Evolutionary conservation across 2,797 vertebrate genomes (phyloP), one percentile per base, ranked within the genome.

Genomic region (Scleropages formosus): DNA sequence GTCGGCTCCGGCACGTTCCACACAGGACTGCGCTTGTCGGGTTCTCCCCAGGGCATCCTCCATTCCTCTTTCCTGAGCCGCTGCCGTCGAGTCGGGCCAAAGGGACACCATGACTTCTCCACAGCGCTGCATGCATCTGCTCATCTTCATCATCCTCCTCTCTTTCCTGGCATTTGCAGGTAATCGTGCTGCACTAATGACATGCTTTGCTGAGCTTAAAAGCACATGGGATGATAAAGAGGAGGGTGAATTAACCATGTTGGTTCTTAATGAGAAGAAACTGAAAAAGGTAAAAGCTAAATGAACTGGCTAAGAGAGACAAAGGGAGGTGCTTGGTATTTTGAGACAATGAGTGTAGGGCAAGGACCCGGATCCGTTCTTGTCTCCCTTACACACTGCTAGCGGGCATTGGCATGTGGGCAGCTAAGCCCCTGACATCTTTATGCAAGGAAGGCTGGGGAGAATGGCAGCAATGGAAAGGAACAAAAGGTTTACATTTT

Each of bases 1-100:
- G 76, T 82, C 15, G 39, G 83, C 56, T 65, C 58, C 58, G 74
- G 76, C 84, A 77, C 20, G 78, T 81, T 75, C 64, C 68, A 62
- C 46, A 73, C 39, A 72, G 80, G 83, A 84, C 82, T 85, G 78
- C 31, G n/a, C 81, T 82, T 76, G 67, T 64, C 51, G 64, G 49
- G 56, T 56, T 20, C 47, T 72, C 69, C 76, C 47, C 27, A 65
- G 77, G 77, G 56, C 24, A 72, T 4, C 18, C 46, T 74, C 16
- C 6, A 49, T 4, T 4, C 20, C 72, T 26, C 58, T 20, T 68
- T 75, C 53, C 26, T 0, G 53, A 69, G 26, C 10, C 8, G 8
- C 74, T 26, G 9, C 44, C 12, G 47, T 18, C 61, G 70, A 60
- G 56, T 61, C 63, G 68, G 47, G 49, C 46, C 24, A 39, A 58